These are phyloP conservation scores for Hyles vespertilio DNA, from an alignment of 1,140 invertebrate species.

Conservation along the genomic window DNA sequence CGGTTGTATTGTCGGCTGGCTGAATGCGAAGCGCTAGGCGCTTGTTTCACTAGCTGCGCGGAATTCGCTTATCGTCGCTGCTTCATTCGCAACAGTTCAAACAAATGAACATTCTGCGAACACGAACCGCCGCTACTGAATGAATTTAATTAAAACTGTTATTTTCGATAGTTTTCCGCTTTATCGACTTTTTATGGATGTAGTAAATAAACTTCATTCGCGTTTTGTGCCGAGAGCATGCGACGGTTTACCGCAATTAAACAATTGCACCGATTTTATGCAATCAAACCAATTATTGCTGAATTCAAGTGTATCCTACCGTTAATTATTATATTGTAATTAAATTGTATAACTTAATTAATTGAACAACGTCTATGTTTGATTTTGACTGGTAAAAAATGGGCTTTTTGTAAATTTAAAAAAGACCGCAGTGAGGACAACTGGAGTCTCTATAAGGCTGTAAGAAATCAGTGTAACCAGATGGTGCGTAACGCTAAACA, in stretches of 20 bases:
- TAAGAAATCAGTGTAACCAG: too few species aligned
- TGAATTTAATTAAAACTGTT: constrained; percentile 63
- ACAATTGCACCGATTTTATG: constrained; percentile 23
- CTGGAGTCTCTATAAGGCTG: too few species aligned
- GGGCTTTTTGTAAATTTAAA: too few species aligned
- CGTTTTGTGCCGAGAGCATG: constrained; percentile 42
- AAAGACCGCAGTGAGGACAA: too few species aligned
- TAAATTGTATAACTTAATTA: constrained; percentile 14
- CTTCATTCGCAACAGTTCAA: background rate
- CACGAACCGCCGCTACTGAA: constrained; percentile 7
- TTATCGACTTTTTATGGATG: constrained; percentile 60
- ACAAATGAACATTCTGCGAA: constrained; percentile 9
- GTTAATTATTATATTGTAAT: constrained; percentile 21
- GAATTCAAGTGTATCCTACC: constrained; percentile 27
- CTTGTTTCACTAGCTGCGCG: too few species aligned
- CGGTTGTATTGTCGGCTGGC: too few species aligned
- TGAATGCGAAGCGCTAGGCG: too few species aligned
- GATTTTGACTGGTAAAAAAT: background rate
- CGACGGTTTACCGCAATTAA: constrained; percentile 34
- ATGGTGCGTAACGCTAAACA: too few species aligned
- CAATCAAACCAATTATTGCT: constrained; percentile 40
- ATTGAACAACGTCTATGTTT: background rate
- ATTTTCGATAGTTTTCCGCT: constrained; percentile 60
- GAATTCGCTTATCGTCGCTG: too few species aligned
- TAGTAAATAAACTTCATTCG: constrained; percentile 55